Conservation (phyloP, 2,113 vertebrate genomes). For the Holacanthus passer region DNA sequence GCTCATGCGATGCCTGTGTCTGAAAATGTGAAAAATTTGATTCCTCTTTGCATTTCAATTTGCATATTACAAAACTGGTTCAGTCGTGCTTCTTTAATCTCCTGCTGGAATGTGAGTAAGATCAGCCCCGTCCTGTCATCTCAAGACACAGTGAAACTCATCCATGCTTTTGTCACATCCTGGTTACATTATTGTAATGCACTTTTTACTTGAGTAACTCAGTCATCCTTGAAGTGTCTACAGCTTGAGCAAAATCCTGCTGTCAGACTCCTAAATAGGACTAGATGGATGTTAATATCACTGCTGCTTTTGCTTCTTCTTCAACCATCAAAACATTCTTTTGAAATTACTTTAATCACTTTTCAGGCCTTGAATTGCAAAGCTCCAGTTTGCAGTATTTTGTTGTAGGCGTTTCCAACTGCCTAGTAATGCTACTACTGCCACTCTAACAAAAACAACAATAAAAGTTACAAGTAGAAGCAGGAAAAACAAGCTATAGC, state of each 20-base stretch:
- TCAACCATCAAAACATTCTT: not conserved
- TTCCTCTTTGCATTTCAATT: constrained; percentile 21
- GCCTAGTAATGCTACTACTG: not conserved
- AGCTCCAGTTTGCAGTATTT: not conserved
- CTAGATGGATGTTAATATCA: constrained; percentile 15
- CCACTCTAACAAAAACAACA: not conserved
- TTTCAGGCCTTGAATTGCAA: not conserved
- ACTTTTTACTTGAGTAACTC: constrained; percentile 28
- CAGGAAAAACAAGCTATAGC: constrained; percentile 10
- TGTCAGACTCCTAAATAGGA: constrained; percentile 35
- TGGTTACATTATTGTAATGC: constrained; percentile 43
- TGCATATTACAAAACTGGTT: constrained; percentile 40
- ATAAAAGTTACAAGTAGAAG: not conserved
- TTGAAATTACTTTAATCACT: not conserved
- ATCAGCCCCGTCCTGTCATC: constrained; percentile 46
- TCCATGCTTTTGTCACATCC: constrained; percentile 51
- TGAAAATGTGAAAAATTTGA: constrained; percentile 2
- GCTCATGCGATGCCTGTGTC: constrained; percentile 4
- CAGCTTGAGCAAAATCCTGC: constrained; percentile 41
- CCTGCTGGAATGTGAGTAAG: constrained; percentile 6
- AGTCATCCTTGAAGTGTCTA: constrained; percentile 24
- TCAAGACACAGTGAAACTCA: constrained; percentile 30
- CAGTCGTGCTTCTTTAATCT: constrained; percentile 41
- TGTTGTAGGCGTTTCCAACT: not conserved
- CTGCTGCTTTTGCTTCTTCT: not conserved